Evolutionary conservation across 2,113 vertebrate genomes (phyloP), one percentile per base, ranked within the genome.

Genomic region (Halichoeres trimaculatus): DNA sequence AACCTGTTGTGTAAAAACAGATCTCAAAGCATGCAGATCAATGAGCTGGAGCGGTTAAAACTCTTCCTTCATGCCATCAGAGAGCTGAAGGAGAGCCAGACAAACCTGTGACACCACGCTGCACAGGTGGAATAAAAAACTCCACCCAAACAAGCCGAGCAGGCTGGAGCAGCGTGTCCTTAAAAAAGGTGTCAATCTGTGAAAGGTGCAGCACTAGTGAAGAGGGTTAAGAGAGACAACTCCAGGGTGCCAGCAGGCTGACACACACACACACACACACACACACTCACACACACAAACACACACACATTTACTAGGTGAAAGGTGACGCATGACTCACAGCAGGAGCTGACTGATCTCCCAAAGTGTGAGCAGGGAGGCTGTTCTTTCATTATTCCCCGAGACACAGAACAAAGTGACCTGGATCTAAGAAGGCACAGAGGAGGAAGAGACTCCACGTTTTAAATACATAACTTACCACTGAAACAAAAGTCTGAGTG

Each of bases 311-410:
- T 4, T 6, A 30, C 68, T 78, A 41, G 82, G 78, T 85, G 82
- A 88, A 80, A 87, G 85, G 74, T 83, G 45, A 87, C 13, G n/a
- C 22, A 22, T 78, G 48, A 55, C 19, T 81, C 58, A 63, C 19
- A 52, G 58, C 58, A 70, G 22, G 2, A 52, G 48, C 48, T 52
- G 45, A 73, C 43, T 85, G 50, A 45, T 45, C 58, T 12, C 55
- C 43, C 45, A n/a, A 48, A 48, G 45, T 48, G 45, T 34, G 2
- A 40, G 19, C 56, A 50, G 1, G 12, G 5, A 20, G n/a, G 17
- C 14, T 2, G 12, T 62, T 50, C 57, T 84, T 53, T 77, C 22
- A 74, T 75, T 56, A 62, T 55, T 66, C 14, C 56, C 60, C 35
- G 38, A 75, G 19, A 43, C 3, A 4, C 22, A 30, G 30, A 35